Percentiles rank a stretch among this genome's conserved stretches.
Evolutionary conservation across 2,113 vertebrate species (phyloP).

Genomic region (Orientallactaga bullata): DNA sequence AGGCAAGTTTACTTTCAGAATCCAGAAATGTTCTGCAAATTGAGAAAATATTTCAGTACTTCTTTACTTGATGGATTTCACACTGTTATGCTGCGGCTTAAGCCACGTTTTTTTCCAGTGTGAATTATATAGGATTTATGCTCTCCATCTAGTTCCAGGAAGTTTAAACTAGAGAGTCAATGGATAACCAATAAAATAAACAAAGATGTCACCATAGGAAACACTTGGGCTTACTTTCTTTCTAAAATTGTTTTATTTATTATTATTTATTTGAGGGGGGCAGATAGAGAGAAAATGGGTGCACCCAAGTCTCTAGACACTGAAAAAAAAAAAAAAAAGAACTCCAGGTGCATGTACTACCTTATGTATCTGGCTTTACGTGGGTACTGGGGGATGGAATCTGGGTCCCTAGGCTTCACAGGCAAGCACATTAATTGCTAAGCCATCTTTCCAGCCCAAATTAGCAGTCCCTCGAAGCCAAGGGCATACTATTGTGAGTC

Average conservation of each 20-base stretch:
- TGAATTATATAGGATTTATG: background rate
- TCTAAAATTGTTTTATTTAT: no score
- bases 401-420: no score
- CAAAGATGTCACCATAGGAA: no score
- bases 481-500: background rate
- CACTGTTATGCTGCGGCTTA: background rate
- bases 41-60: slow-evolving; percentile 13
- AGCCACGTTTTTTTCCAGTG: slow-evolving; percentile 3
- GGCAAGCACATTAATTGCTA: no score
- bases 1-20: slow-evolving; percentile 53
- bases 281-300: no score
- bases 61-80: slow-evolving; percentile 10
- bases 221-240: no score
- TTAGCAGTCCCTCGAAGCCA: background rate
- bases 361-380: no score
- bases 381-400: no score
- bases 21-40: slow-evolving; percentile 2
- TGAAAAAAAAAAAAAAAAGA: no score
- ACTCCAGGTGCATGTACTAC: no score
- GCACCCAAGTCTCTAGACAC: no score
- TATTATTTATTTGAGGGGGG: no score
- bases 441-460: background rate
- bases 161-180: slow-evolving; percentile 23
- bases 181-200: background rate
- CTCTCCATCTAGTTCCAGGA: slow-evolving; percentile 31